These are phyloP conservation scores for Pangasius mekongensis DNA, from an alignment of 2,797 vertebrate genomes.

Conservation along the genomic window DNA sequence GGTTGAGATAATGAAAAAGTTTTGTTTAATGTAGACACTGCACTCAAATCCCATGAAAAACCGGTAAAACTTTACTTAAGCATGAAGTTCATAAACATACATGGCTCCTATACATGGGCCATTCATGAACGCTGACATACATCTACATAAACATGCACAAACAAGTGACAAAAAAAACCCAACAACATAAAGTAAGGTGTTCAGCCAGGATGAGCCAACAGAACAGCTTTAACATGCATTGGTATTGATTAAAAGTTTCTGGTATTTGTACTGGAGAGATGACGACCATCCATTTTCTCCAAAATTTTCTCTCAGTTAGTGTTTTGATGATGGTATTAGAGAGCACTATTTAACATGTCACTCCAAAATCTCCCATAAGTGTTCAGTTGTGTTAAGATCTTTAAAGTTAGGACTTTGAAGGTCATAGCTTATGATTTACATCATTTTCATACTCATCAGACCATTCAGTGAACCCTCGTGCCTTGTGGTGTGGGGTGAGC, in stretches of 20 bases:
- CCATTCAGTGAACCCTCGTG: not conserved
- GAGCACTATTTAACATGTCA: not conserved
- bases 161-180: not conserved
- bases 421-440: not conserved
- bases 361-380: not conserved
- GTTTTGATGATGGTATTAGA: not conserved
- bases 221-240: not conserved
- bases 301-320: not conserved
- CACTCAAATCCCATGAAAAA: not conserved
- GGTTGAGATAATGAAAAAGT: not conserved
- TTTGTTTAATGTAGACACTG: not conserved
- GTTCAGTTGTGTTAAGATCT: not conserved
- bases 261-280: not conserved
- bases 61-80: not conserved
- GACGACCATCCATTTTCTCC: not conserved
- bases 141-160: not conserved
- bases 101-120: not conserved
- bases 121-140: not conserved
- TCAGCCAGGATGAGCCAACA: not conserved
- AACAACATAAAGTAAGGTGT: not conserved
- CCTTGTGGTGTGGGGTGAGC: not conserved
- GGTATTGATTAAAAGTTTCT: not conserved
- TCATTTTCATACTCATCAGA: slow-evolving; percentile 12
- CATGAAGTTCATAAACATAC: not conserved
- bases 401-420: not conserved